These are phyloP conservation scores for Cranoglanis bouderius DNA, from an alignment of 2,113 vertebrate genomes.

Conservation along the genomic window DNA sequence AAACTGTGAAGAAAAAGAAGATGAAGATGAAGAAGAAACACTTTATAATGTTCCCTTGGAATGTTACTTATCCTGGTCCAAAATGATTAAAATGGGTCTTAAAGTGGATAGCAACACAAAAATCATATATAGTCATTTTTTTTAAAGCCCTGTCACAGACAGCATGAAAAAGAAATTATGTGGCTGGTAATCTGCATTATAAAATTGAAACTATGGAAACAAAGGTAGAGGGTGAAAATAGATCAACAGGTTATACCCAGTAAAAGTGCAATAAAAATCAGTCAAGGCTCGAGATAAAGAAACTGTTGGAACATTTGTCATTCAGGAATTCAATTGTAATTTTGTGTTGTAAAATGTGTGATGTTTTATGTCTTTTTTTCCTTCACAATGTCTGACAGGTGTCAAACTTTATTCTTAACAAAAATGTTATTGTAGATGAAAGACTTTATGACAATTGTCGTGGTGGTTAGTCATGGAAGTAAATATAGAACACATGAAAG, in stretches of 20 bases:
- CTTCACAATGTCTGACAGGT: not conserved
- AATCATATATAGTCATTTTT: too few species aligned
- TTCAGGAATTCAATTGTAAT: not conserved
- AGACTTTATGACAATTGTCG: not conserved
- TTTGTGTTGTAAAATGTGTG: not conserved
- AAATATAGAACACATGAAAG: not conserved
- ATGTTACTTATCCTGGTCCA: too few species aligned
- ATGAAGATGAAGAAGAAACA: too few species aligned
- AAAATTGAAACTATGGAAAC: not conserved
- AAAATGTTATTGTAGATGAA: not conserved
- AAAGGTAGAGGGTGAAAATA: not conserved
- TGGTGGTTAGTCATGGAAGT: not conserved
- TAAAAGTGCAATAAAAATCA: not conserved
- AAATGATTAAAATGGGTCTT: too few species aligned
- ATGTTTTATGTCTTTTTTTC: not conserved
- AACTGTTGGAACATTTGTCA: not conserved
- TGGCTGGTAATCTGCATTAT: too few species aligned
- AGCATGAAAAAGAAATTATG: too few species aligned
- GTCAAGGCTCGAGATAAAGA: not conserved
- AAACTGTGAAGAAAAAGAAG: too few species aligned
- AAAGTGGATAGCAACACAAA: too few species aligned
- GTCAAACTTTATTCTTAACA: not conserved
- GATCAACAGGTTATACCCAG: not conserved
- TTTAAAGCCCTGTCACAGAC: too few species aligned
- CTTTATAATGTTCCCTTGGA: too few species aligned